These are phyloP conservation scores for Pseudomyrmex cubaensis DNA, from an alignment of 1,140 invertebrate genomes.

Conservation along the genomic window DNA sequence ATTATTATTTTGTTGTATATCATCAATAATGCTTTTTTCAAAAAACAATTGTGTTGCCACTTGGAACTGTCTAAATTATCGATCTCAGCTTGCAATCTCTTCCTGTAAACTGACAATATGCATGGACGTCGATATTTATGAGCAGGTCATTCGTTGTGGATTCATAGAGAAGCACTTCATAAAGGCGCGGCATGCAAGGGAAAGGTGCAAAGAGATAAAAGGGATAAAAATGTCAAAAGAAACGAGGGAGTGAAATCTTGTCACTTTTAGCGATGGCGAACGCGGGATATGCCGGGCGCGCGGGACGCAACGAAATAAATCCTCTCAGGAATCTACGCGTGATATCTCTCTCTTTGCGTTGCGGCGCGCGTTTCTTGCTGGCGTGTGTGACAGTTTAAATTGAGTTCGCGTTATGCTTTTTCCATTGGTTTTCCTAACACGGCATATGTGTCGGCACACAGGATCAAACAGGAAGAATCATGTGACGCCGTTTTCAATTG, in stretches of 20 bases:
- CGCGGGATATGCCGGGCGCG: not conserved
- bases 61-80: not conserved
- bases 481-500: conserved; percentile 25
- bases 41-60: no score
- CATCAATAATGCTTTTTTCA: no score
- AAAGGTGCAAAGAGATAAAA: conserved; percentile 52
- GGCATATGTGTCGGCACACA: not conserved
- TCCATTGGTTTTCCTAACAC: conserved; percentile 34
- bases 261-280: conserved; percentile 50
- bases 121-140: conserved; percentile 53
- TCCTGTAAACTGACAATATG: conserved; percentile 28
- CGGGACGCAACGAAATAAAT: conserved; percentile 53
- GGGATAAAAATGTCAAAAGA: conserved; percentile 62
- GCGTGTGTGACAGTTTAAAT: conserved; percentile 65
- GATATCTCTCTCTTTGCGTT: conserved; percentile 46
- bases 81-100: conserved; percentile 9
- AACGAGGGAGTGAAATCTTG: conserved; percentile 54
- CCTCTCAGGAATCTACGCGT: conserved; percentile 22
- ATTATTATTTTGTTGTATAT: no score
- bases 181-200: not conserved
- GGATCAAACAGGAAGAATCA: conserved; percentile 18
- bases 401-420: conserved; percentile 61
- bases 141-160: conserved; percentile 40
- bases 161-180: conserved; percentile 51
- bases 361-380: conserved; percentile 54